Conservation (phyloP, 2,113 vertebrate species). For the Rhombomys opimus region DNA sequence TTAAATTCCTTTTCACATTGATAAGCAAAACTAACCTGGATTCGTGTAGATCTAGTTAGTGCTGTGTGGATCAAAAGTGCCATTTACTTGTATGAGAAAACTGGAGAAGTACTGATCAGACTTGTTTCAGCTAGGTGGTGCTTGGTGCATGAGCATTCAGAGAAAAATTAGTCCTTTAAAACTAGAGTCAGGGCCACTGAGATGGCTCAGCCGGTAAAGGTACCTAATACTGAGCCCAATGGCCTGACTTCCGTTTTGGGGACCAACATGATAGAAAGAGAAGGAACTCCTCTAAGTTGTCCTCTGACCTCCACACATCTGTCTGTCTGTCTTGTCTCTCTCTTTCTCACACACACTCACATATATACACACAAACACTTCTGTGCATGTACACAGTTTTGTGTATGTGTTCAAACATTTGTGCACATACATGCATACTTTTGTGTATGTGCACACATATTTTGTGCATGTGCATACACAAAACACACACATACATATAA, state of each 20-base stretch:
- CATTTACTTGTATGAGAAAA: not conserved
- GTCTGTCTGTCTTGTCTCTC: too few species aligned
- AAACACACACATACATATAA: not conserved
- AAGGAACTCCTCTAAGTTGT: not conserved
- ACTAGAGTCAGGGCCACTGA: not conserved
- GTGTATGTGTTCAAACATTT: not conserved
- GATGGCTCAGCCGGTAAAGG: not conserved
- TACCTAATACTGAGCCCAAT: not conserved
- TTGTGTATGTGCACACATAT: not conserved
- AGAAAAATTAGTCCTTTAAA: not conserved
- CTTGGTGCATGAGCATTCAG: not conserved
- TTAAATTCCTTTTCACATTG: not conserved
- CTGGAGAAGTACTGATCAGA: not conserved
- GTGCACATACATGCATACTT: not conserved
- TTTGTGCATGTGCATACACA: not conserved
- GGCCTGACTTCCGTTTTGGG: not conserved
- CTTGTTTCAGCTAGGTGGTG: not conserved
- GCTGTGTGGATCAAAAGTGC: not conserved
- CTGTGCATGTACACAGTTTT: too few species aligned
- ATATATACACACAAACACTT: not conserved
- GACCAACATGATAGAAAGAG: not conserved
- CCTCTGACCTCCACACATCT: not conserved
- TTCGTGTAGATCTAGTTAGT: constrained; percentile 13
- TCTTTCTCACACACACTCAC: not conserved
- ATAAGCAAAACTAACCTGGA: not conserved